Percentiles rank a stretch among this genome's conserved stretches.
Evolutionary conservation across 2,797 vertebrate genomes (phyloP).

Genomic region (Catharus ustulatus): DNA sequence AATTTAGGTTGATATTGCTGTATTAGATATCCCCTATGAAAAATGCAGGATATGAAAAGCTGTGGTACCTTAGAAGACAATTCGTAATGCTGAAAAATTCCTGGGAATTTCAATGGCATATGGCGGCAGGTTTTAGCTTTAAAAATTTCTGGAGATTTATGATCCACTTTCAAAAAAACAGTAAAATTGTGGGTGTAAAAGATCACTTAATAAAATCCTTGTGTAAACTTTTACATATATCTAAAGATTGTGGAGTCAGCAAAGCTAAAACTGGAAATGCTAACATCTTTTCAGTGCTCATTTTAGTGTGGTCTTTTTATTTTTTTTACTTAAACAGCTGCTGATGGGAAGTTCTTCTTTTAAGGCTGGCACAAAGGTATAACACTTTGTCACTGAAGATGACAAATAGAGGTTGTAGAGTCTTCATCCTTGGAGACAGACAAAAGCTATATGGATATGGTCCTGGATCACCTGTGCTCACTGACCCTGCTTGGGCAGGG

Average conservation of each 20-base stretch:
- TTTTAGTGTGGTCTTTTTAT: background rate
- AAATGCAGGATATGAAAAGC: background rate
- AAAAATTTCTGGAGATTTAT: background rate
- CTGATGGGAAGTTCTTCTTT: background rate
- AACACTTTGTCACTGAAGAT: background rate
- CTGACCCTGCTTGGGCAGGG: background rate
- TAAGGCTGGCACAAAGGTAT: background rate
- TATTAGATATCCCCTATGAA: background rate
- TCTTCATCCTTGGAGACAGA: background rate
- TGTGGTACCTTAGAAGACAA: constrained; percentile 10
- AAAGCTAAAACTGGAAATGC: constrained; percentile 3
- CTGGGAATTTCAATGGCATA: background rate
- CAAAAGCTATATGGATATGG: background rate
- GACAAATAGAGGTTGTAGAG: background rate
- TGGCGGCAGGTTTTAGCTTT: background rate
- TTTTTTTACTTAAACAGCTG: background rate
- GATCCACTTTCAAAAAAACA: constrained; percentile 43
- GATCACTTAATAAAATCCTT: constrained; percentile 44
- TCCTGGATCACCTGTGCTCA: background rate
- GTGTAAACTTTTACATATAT: background rate
- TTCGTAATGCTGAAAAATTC: constrained; percentile 14
- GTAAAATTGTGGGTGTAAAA: constrained; percentile 23
- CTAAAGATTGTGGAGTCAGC: constrained; percentile 9
- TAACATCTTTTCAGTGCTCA: background rate
- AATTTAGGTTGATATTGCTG: background rate